Base-by-base conservation (phyloP, 2,888 invertebrate genomes). In the Pilophorus perplexus region DNA sequence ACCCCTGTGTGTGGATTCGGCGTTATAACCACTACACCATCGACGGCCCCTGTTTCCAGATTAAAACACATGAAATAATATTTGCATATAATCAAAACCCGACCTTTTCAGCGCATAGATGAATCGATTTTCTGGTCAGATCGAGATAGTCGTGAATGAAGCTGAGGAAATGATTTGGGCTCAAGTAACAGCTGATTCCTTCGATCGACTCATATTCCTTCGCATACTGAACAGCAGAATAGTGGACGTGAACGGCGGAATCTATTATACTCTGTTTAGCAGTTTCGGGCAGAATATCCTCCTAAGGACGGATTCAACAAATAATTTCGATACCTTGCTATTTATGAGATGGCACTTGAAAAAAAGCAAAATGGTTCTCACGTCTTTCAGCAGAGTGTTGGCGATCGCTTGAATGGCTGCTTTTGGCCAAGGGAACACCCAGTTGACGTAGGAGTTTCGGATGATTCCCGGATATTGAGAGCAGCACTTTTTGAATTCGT, bases 341-440 rank as follows among this genome's bases (percentile, higher is more conserved):
- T 23, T 77, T 75, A 37, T 81, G 83, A 67, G 76, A 81, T 2
- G 4, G 4, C 37, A n/a, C 12, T 37, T 37, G 50, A 46, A 40
- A n/a, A n/a, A n/a, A n/a, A n/a, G n/a, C n/a, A n/a, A 73, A 71
- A 74, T 79, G 10, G 6, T 33, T 22, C 84, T 77, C 80, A 89
- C 86, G 72, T 93, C 88, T 72, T 87, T 84, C 0, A 95, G 80
- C 74, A 87, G 91, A 1, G 90, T 87, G 66, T 88, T 87, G 0
- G 94, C 94, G 0, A 95, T 93, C 0, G 93, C 91, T 64, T 87
- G 80, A 52, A 95, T 76, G 0, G 95, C 95, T 76, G 94, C 91
- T 71, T 87, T 83, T 0, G 95, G 93, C 95, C 95, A 95, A 0
- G 93, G 88, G 77, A 90, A 93, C 75, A 93, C 86, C 94, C 94